These are phyloP conservation scores for Diloba caeruleocephala DNA, from an alignment of 2,888 invertebrate species.

Conservation along the genomic window DNA sequence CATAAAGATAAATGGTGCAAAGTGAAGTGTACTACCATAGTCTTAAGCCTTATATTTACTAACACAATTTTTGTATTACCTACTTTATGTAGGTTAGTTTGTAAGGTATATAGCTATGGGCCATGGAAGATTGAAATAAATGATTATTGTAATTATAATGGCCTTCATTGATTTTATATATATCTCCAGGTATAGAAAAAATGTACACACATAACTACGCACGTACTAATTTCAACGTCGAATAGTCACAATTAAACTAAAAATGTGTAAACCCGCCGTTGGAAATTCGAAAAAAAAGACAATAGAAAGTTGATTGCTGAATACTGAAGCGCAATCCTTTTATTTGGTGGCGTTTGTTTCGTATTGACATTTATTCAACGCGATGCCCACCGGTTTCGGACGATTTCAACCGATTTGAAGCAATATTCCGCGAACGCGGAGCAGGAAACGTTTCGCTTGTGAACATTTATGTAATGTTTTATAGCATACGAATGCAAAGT, in stretches of 20 bases:
- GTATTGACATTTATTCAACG: constrained; percentile 24
- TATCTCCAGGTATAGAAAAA: not conserved
- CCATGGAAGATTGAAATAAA: too few relatives aligned
- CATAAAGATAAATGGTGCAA: too few relatives aligned
- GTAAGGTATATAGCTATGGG: too few relatives aligned
- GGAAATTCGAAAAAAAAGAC: constrained; percentile 20
- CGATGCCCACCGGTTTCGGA: constrained; percentile 3
- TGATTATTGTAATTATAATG: too few relatives aligned
- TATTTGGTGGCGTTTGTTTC: constrained; percentile 32
- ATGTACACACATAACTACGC: not conserved
- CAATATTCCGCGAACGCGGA: not conserved
- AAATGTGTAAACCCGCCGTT: constrained; percentile 15
- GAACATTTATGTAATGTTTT: constrained; percentile 42
- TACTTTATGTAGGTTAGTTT: too few relatives aligned
- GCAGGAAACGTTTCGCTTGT: constrained; percentile 11
- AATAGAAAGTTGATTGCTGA: constrained; percentile 40
- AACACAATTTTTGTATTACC: too few relatives aligned
- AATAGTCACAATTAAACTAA: constrained; percentile 18
- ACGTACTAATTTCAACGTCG: not conserved
- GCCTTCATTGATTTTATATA: too few relatives aligned
- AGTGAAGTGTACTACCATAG: too few relatives aligned
- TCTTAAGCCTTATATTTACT: too few relatives aligned
- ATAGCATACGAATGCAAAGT: constrained; percentile 19
- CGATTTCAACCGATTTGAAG: constrained; percentile 6
- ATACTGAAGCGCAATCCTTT: constrained; percentile 36